These are phyloP conservation scores for Drosophila hamatofila DNA, from an alignment of 2,888 invertebrate species.

Conservation along the genomic window DNA sequence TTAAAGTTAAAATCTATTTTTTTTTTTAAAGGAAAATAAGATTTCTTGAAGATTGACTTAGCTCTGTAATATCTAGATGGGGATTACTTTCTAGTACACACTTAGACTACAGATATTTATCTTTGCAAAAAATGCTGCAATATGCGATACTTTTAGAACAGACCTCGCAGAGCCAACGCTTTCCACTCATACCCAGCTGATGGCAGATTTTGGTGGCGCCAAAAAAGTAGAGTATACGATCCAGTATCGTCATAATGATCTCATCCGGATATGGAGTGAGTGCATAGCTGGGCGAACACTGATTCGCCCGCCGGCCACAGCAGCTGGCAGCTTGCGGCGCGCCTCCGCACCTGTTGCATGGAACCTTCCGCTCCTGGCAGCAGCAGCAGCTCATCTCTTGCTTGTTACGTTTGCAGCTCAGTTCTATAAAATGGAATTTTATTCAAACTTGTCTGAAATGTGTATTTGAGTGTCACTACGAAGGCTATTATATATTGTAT, in stretches of 20 bases:
- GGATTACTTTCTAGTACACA: too few species aligned
- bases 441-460: slow-evolving; percentile 11
- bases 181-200: background rate
- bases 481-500: slow-evolving; percentile 6
- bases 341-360: background rate
- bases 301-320: slow-evolving; percentile 11
- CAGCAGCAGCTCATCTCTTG: slow-evolving; percentile 29
- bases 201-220: slow-evolving; percentile 58
- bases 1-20: too few species aligned
- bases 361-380: background rate
- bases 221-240: slow-evolving; percentile 68
- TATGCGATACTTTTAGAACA: background rate
- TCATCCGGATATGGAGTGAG: slow-evolving; percentile 82
- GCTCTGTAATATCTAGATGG: too few species aligned
- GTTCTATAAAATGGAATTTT: slow-evolving; percentile 16
- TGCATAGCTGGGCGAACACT: slow-evolving; percentile 24
- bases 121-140: too few species aligned
- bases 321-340: background rate
- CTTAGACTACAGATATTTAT: too few species aligned
- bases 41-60: too few species aligned
- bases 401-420: background rate
- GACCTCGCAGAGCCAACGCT: background rate
- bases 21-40: too few species aligned
- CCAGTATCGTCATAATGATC: slow-evolving; percentile 67
- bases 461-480: slow-evolving; percentile 16